Evolutionary conservation across 2,888 invertebrate species (phyloP), one percentile per base, ranked within the genome.

Genomic region (Thera obeliscata): DNA sequence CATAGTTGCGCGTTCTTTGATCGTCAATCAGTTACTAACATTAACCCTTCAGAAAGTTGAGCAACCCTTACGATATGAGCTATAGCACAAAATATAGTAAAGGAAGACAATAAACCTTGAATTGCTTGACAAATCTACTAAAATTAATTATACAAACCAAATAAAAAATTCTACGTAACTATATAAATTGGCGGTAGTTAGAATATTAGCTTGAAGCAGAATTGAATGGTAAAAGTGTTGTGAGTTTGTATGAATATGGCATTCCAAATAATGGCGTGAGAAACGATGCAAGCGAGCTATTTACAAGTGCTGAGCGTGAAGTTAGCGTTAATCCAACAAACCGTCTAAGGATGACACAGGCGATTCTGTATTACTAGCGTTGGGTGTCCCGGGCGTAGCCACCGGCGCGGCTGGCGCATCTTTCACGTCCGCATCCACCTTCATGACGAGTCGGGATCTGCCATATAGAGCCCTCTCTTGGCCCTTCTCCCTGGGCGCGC

Each of bases 321-420:
- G 72, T 74, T 75, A 76, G 70, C 71, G 70, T 82, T 81, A 80
- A 82, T 80, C 83, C 83, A 87, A 91, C 91, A 91, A 91, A 92
- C 92, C 91, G 87, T 91, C 91, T 78, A 90, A 78, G 78, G 90
- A 92, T 82, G 91, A 89, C 72, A 89, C 87, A 81, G 92, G 90
- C 77, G 92, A 91, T 76, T 90, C 90, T 76, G 89, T 90, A 87
- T 87, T 90, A 91, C 88, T 90, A 89, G 87, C 79, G 82, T 78
- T 83, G 79, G 85, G 82, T 64, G 87, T 86, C 76, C 82, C 81
- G 71, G 85, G 75, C 62, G 81, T 76, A 73, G 78, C 81, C 76
- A 79, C 77, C 79, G 85, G 81, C 78, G 86, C 81, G 79, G 86
- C 81, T 70, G 86, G 84, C 76, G 83, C 83, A 77, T 89, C 89